Percentiles rank a stretch among this genome's conserved stretches.
Conservation (phyloP, 1,140 invertebrate species). For the Triops longicaudatus region DNA sequence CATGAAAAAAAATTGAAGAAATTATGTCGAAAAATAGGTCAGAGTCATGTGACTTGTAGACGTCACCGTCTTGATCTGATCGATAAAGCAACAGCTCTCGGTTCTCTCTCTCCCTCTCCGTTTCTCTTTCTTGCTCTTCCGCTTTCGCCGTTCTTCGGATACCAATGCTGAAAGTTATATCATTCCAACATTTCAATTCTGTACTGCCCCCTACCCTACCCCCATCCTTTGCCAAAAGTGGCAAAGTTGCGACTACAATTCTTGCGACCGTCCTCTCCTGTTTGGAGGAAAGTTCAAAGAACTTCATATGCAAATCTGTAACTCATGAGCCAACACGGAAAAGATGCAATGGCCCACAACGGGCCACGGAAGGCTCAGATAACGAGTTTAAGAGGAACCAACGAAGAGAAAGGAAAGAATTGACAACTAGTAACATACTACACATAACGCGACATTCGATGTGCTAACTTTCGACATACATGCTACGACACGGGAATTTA, state of each 20-base stretch:
- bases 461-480: neutral
- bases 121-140: neutral
- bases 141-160: neutral
- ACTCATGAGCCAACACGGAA: neutral
- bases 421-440: neutral
- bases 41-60: constrained; percentile 6
- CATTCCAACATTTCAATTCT: no score
- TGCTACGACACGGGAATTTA: neutral
- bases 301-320: constrained; percentile 8
- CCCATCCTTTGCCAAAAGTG: no score
- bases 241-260: neutral
- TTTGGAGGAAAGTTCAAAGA: neutral
- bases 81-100: constrained; percentile 14
- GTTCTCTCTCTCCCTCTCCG: neutral
- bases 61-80: constrained; percentile 11
- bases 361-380: neutral
- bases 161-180: no score
- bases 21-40: neutral
- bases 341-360: neutral
- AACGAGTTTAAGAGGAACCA: neutral
- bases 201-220: no score
- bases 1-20: neutral
- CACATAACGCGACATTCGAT: neutral
- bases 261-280: neutral
- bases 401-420: neutral